Percentiles rank a stretch among this genome's conserved stretches.
These are phyloP conservation scores for Pseudachorutes palmiensis DNA, from an alignment of 1,140 invertebrate species.

Conservation along the genomic window DNA sequence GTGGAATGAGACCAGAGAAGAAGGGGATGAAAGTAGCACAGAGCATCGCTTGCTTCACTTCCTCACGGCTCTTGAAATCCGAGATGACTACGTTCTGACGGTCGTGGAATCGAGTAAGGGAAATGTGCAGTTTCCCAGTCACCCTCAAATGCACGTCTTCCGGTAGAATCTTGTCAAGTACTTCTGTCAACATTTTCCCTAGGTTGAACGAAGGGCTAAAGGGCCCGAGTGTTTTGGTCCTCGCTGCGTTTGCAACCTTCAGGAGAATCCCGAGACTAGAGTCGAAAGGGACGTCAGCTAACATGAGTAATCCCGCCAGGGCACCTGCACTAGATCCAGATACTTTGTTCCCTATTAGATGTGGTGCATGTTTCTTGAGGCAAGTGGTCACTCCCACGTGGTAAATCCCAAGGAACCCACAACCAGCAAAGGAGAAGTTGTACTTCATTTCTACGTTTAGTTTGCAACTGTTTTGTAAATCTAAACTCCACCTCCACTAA, in stretches of 20 bases:
- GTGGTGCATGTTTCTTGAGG: conserved; percentile 91
- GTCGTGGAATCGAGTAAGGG: conserved; percentile 86
- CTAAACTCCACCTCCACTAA: too few species aligned
- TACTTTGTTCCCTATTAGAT: conserved; percentile 82
- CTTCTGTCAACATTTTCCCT: conserved; percentile 72
- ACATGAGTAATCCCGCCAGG: conserved; percentile 81
- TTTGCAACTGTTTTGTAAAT: too few species aligned
- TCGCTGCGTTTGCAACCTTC: conserved; percentile 73
- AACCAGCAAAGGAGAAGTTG: conserved; percentile 96
- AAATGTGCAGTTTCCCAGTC: conserved; percentile 84
- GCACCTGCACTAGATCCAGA: conserved; percentile 96
- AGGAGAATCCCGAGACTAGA: conserved; percentile 46
- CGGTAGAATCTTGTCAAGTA: conserved; percentile 75
- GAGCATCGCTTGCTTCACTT: background rate
- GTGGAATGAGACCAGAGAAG: conserved; percentile 53
- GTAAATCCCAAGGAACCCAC: conserved; percentile 97
- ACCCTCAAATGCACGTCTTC: conserved; percentile 82
- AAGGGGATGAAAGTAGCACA: background rate
- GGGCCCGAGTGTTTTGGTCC: conserved; percentile 76
- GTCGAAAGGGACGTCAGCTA: conserved; percentile 81
- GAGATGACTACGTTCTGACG: conserved; percentile 90
- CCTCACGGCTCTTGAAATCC: conserved; percentile 70
- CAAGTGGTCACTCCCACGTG: conserved; percentile 95
- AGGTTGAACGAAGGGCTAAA: conserved; percentile 94
- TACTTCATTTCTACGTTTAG: too few species aligned